Evolutionary conservation across 2,797 vertebrate genomes (phyloP), one percentile per base, ranked within the genome.

Genomic region (Sebastes jordani): DNA sequence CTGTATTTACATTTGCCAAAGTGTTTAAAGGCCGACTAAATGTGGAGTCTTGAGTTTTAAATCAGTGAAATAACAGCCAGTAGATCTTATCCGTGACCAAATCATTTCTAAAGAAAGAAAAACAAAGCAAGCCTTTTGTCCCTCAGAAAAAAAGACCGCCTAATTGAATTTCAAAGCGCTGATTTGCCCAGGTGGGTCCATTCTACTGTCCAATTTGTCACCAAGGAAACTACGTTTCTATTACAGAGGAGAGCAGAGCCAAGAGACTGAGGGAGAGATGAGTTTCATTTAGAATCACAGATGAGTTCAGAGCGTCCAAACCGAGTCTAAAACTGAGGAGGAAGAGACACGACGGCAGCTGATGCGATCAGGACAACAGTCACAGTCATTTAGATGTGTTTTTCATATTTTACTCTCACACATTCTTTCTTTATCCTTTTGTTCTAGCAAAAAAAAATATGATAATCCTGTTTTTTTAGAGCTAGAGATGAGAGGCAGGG

Each of bases 151-250:
- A 76, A 22, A 54, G n/a, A 68, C 20, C 3, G n/a, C 23, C 42
- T 69, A 81, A 88, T 58, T 79, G 52, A 80, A 78, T 84, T 81
- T 76, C 55, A 83, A 71, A 81, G 69, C 62, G 69, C 71, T 79
- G 34, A 77, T 82, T 81, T 71, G 52, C 7, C 74, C 79, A 76
- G 73, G 62, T 81, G 76, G 83, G 62, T 79, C 72, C 63, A 75
- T 58, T 80, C 80, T 61, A 5, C 20, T 60, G 55, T 76, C 64
- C 66, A 72, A 69, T 77, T 60, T 78, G 73, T 84, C 74, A 61
- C 67, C 77, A 79, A 14, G 73, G 82, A 75, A 89, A 86, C 76
- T 6, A 2, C 5, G 18, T 78, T 74, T 70, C 54, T 66, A 29
- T 69, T 27, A 66, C 18, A 38, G 72, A 70, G 54, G 23, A 82